These are phyloP conservation scores for Styela clava DNA, from an alignment of 23 tunicate species.

Conservation along the genomic window DNA sequence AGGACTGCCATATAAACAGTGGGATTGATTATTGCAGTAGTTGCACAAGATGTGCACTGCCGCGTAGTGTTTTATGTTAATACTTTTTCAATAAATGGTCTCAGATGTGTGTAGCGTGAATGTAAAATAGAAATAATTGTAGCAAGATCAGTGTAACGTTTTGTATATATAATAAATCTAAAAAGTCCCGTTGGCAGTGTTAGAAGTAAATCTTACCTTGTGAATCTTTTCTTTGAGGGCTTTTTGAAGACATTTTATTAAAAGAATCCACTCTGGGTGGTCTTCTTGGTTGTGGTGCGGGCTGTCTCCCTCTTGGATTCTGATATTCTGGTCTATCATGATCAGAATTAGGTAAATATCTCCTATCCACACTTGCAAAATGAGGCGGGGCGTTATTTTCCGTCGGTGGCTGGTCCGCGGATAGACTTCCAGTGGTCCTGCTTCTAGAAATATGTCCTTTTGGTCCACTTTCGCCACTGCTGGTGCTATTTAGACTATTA, in stretches of 20 bases:
- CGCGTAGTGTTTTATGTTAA: no score
- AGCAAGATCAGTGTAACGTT: no score
- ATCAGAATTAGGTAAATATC: background rate
- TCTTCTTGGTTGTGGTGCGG: slow-evolving; percentile 19
- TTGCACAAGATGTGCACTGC: no score
- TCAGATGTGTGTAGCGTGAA: no score
- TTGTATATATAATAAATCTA: no score
- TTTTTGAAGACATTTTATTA: slow-evolving; percentile 5
- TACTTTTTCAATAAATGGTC: no score
- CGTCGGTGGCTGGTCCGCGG: slow-evolving; percentile 6
- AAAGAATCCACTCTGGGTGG: slow-evolving; percentile 15
- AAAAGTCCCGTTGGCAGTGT: no score
- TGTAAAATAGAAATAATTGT: no score
- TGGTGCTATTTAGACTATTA: slow-evolving; percentile 53
- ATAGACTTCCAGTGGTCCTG: slow-evolving; percentile 45
- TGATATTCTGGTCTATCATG: background rate
- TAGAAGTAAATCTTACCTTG: slow-evolving; percentile 4
- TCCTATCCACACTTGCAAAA: slow-evolving; percentile 19
- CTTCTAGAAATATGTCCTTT: slow-evolving; percentile 22
- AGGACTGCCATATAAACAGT: no score
- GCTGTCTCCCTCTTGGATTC: slow-evolving; percentile 5
- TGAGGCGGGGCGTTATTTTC: background rate
- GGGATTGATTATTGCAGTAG: no score
- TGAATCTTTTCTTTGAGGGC: slow-evolving; percentile 22
- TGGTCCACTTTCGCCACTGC: slow-evolving; percentile 48